These are phyloP conservation scores for Prunella strophiata DNA, from an alignment of 2,797 vertebrate genomes.

Conservation along the genomic window DNA sequence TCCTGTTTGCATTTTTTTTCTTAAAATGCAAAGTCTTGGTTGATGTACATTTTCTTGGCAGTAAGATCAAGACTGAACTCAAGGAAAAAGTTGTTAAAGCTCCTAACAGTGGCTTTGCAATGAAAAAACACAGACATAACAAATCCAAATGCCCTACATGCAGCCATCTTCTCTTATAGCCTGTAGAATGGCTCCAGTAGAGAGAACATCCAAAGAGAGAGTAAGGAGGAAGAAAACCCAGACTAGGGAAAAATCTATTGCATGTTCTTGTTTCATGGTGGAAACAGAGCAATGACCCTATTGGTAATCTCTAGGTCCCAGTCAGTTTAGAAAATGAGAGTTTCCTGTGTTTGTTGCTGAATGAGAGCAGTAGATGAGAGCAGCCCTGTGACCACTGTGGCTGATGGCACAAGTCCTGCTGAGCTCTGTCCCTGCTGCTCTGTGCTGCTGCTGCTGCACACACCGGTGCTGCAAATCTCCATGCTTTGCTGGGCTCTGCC, in stretches of 20 bases:
- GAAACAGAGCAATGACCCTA: not conserved
- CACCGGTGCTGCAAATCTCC: not conserved
- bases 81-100: not conserved
- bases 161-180: not conserved
- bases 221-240: not conserved
- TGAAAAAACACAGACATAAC: not conserved
- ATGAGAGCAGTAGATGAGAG: not conserved
- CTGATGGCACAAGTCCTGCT: not conserved
- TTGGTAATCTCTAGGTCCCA: not conserved
- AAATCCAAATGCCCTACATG: not conserved
- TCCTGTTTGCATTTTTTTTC: not conserved
- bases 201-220: not conserved
- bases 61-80: not conserved
- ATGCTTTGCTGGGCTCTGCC: not conserved
- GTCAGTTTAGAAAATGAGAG: not conserved
- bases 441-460: fast-evolving
- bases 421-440: not conserved
- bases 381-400: not conserved
- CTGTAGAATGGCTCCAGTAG: not conserved
- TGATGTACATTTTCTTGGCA: not conserved
- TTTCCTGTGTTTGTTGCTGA: not conserved
- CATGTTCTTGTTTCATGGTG: not conserved
- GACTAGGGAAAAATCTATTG: not conserved
- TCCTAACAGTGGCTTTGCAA: not conserved
- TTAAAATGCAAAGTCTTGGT: not conserved